These are phyloP conservation scores for Aricia artaxerxes DNA, from an alignment of 2,888 invertebrate genomes.

Conservation along the genomic window DNA sequence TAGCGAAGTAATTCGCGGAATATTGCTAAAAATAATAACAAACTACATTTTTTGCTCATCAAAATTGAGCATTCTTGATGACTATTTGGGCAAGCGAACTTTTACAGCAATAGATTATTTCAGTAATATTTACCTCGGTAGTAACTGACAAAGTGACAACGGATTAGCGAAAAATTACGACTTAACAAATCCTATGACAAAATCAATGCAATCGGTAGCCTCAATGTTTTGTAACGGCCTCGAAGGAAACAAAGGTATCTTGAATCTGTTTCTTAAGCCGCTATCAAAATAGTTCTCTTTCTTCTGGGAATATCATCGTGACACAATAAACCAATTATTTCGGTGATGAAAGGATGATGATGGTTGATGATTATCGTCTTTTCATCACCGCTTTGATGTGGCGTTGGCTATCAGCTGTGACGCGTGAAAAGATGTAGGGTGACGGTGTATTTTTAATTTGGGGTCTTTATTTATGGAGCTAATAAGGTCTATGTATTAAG, in stretches of 20 bases:
- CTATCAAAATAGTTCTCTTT: background rate
- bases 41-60: no score
- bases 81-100: no score
- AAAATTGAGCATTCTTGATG: background rate
- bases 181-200: background rate
- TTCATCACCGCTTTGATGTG: constrained; percentile 16
- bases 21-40: no score
- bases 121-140: background rate
- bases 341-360: background rate
- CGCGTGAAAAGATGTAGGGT: background rate
- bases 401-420: background rate
- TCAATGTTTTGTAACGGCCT: background rate
- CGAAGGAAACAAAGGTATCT: constrained; percentile 7
- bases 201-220: background rate
- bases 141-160: background rate
- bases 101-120: background rate
- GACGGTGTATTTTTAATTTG: background rate
- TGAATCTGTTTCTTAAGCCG: background rate
- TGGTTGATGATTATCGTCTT: background rate
- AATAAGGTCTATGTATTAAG: background rate
- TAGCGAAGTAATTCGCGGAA: no score
- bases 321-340: constrained; percentile 23
- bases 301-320: constrained; percentile 8
- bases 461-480: background rate
- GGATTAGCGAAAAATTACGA: background rate